A percentile compares a stretch with the other conserved stretches of the same genome.
Evolutionary conservation across 2,797 vertebrate species (phyloP).

Genomic region (Manis pentadactyla): DNA sequence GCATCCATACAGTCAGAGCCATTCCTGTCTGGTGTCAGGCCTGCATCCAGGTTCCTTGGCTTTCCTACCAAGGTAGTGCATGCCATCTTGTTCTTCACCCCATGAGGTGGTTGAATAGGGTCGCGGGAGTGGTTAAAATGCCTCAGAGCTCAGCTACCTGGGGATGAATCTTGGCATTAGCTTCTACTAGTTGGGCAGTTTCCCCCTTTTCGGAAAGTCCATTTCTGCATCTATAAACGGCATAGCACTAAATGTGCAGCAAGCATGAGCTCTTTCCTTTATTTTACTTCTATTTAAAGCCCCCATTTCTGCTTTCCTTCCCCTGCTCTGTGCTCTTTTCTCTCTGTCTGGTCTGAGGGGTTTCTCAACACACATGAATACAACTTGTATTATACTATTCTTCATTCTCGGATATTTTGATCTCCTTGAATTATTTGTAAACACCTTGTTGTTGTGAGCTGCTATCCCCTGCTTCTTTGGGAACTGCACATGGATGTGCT

Average conservation of each 20-base stretch:
- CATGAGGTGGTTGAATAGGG: not conserved
- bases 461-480: not conserved
- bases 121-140: not conserved
- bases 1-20: not conserved
- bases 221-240: not conserved
- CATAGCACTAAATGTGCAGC: no score
- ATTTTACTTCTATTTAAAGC: not conserved
- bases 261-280: not conserved
- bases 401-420: conserved; percentile 1
- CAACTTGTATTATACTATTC: conserved; percentile 1
- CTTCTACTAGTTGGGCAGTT: not conserved
- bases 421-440: conserved; percentile 18
- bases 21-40: not conserved
- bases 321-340: accelerated
- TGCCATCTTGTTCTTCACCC: not conserved
- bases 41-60: not conserved
- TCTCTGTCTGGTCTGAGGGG: not conserved
- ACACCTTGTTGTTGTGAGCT: not conserved
- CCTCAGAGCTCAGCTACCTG: no score
- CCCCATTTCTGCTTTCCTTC: not conserved
- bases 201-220: no score
- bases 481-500: not conserved
- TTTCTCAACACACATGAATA: not conserved
- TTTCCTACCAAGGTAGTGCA: not conserved
- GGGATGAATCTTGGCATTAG: not conserved